Evolutionary conservation across 1,140 invertebrate genomes (phyloP).

Genomic region (Nomia melanderi): DNA sequence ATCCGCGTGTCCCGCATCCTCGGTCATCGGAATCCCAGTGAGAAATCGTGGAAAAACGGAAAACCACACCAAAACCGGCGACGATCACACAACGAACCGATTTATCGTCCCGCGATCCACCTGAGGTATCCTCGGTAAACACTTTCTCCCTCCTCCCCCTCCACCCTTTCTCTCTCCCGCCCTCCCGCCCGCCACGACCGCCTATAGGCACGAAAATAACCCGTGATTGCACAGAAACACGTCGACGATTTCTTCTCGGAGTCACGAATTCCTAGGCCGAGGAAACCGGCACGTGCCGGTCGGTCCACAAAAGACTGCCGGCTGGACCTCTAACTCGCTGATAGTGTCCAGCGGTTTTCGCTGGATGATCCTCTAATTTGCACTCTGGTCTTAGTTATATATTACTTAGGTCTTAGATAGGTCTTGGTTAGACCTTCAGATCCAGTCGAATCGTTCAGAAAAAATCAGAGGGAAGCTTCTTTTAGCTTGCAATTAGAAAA

Average conservation of each 20-base stretch:
- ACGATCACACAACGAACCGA: no score
- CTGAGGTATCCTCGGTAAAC: conserved; percentile 17
- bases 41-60: neutral
- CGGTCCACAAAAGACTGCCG: conserved; percentile 3
- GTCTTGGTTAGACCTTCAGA: no score
- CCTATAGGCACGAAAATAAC: conserved; percentile 26
- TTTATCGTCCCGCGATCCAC: conserved; percentile 9
- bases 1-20: conserved; percentile 47
- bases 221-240: conserved; percentile 41
- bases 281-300: conserved; percentile 26
- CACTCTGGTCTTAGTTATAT: no score
- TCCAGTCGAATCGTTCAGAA: no score
- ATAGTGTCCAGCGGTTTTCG: neutral
- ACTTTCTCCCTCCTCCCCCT: conserved; percentile 9
- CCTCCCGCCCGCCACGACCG: neutral
- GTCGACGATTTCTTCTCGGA: conserved; percentile 44
- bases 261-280: conserved; percentile 20
- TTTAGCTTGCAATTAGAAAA: no score
- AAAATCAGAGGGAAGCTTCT: no score
- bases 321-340: neutral
- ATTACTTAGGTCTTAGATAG: no score
- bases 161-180: conserved; percentile 1
- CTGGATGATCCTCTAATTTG: no score
- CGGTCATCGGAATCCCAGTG: conserved; percentile 28
- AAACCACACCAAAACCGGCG: no score